Evolutionary conservation across 2,888 invertebrate species (phyloP), one percentile per base, ranked within the genome.

Genomic region (Archips crataeganus): DNA sequence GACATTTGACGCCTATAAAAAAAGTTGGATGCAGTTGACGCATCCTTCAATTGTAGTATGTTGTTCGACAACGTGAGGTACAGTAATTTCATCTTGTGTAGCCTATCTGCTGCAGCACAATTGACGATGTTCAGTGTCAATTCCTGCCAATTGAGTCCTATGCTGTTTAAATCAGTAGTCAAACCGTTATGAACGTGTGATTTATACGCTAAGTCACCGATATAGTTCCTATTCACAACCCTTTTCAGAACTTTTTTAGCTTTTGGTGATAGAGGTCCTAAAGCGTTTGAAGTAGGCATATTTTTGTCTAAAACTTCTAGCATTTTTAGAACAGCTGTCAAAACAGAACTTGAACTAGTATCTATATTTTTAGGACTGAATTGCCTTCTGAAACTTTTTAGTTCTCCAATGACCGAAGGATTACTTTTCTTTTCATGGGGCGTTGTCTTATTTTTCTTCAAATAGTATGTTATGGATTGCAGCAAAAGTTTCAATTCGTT

Each of bases 11-110:
- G 84, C 45, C 74, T 85, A 23, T 83, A 77, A 45, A 86, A 82
- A 70, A 87, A 87, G 5, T 85, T 75, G 34, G 89, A 65, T 1
- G 87, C 71, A 3, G 81, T 72, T 61, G 89, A 71, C 45, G 83
- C 84, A 62, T 89, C 84, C 5, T 76, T 80, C n/a, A 93, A 76
- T 84, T 85, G 90, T 49, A 75, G 75, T 2, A 90, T 85, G 76
- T 91, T 89, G 9, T 75, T 76, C 11, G 81, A 80, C 71, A 93
- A 62, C 61, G 76, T 75, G 0, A 87, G 77, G 75, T 91, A 87
- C 47, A 93, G 79, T 32, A 87, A 74, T 78, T 92, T 91, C 79
- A 91, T 78, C 23, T 80, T 81, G 34, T 88, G 82, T 0, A 89
- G 54, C 42, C 79, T 84, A 45, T 86, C 81, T 36, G 80, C 75